Base-by-base conservation (phyloP, 2,113 vertebrate species). In the Lepus europaeus region DNA sequence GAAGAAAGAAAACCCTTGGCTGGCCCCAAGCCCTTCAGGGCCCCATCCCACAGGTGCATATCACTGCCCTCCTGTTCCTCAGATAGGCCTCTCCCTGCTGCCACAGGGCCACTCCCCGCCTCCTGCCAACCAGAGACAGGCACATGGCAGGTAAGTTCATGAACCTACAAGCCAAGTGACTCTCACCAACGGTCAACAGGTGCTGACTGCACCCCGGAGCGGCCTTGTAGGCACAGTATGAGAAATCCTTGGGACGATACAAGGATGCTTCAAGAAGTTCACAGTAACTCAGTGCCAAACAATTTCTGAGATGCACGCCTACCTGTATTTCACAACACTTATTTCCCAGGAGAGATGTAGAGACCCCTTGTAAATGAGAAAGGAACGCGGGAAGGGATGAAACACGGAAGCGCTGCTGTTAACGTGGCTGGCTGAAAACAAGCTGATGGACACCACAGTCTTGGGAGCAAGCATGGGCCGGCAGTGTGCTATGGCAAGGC, bases 81-180 rank as follows among this genome's bases (percentile, higher is more conserved):
- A 59, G 0, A 49, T 4, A 14, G 2, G 22, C 3, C 17, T 17
- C 1, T 51, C 0, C 0, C 19, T 73, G 29, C 23, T 29, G 61
- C 78, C 63, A 51, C 85, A 56, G 10, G 53, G 14, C 39, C 29
- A 82, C 8, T 59, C 45, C 45, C 45, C 45, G 7, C 45, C 45
- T 45, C 5, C 63, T 45, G 6, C 10, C 16, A 61, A 59, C 56
- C n/a, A 73, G 63, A 27, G 69, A 36, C n/a, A 77, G 14, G 61
- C 17, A 39, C 39, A 72, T 3, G 72, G 14, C 9, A 53, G 39
- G 22, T 68, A 19, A 33, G 13, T 74, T 94, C 16, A 68, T 81
- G n/a, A 84, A 76, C 80, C 12, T n/a, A 86, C 72, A 69, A 45
- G 2, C 19, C 79, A 33, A 20, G 4, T 95, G 78, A 70, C 63